Percentiles rank a stretch among this genome's conserved stretches.
Evolutionary conservation across 1,140 invertebrate species (phyloP).

Genomic region (Drepana arcuata): DNA sequence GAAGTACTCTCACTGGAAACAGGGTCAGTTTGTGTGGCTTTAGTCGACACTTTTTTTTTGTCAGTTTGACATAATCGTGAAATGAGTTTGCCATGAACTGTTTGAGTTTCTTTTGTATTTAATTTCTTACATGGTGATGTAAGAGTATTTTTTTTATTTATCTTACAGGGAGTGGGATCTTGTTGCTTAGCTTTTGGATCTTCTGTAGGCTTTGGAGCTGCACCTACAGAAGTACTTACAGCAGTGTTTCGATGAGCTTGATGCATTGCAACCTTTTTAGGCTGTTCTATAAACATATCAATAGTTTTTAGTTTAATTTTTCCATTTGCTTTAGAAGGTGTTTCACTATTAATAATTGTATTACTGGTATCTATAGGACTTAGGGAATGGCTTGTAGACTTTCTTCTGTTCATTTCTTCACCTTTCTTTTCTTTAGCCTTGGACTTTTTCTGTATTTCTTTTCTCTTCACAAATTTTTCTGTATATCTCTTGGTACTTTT

Average conservation of each 20-base stretch:
- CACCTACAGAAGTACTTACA: constrained; percentile 12
- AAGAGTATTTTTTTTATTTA: constrained; percentile 1
- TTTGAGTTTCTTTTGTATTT: constrained; percentile 20
- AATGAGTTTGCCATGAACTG: constrained; percentile 23
- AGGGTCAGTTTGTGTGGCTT: constrained; percentile 34
- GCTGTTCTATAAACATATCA: constrained; percentile 53
- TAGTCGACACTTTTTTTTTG: constrained; percentile 21
- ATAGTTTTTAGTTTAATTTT: constrained; percentile 50
- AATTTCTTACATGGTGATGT: constrained; percentile 13
- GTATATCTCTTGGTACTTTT: constrained; percentile 37
- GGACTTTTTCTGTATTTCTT: constrained; percentile 30
- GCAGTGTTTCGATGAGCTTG: constrained; percentile 56
- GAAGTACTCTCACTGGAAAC: constrained; percentile 15
- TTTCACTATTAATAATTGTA: constrained; percentile 17
- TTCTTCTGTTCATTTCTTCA: constrained; percentile 20
- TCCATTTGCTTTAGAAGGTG: constrained; percentile 28
- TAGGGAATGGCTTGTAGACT: constrained; percentile 35
- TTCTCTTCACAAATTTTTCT: constrained; percentile 56
- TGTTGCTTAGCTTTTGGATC: constrained; percentile 5
- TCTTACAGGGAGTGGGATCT: not conserved
- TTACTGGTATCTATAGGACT: constrained; percentile 36
- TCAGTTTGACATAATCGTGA: constrained; percentile 43
- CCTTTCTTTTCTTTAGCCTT: constrained; percentile 27
- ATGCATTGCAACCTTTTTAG: constrained; percentile 40
- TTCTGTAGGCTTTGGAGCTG: constrained; percentile 11